Evolutionary conservation across 2,113 vertebrate genomes (phyloP).

Genomic region (Anhinga anhinga): DNA sequence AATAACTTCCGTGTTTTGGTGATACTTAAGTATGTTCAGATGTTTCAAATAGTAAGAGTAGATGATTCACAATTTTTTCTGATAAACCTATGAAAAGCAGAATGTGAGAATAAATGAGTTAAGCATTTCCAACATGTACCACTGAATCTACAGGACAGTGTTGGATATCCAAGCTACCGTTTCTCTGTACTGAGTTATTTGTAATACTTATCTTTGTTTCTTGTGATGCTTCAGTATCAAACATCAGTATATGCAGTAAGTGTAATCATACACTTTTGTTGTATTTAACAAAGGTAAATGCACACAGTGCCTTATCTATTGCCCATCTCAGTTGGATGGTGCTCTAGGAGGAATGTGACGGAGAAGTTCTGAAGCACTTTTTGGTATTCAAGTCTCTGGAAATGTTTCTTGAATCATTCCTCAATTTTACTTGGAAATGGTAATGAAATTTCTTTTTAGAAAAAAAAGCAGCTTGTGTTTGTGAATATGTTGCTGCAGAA

Average conservation of each 20-base stretch:
- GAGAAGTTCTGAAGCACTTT: not conserved
- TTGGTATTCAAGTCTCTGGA: not conserved
- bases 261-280: not conserved
- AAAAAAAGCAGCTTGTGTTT: not conserved
- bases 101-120: not conserved
- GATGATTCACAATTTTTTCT: not conserved
- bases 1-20: not conserved
- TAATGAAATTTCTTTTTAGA: not conserved
- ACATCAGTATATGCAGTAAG: not conserved
- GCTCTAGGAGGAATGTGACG: not conserved
- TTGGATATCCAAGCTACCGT: not conserved
- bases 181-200: not conserved
- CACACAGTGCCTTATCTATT: not conserved
- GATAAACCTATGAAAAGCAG: not conserved
- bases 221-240: not conserved
- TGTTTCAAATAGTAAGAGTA: not conserved
- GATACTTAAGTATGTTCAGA: not conserved
- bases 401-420: not conserved
- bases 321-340: not conserved
- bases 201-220: not conserved
- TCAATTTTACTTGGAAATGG: not conserved
- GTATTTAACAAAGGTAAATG: not conserved
- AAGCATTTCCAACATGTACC: not conserved
- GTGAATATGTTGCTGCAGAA: not conserved
- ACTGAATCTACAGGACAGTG: not conserved